Evolutionary conservation across 1,140 invertebrate genomes (phyloP), one percentile per base, ranked within the genome.

Genomic region (Armadillidium nasatum): DNA sequence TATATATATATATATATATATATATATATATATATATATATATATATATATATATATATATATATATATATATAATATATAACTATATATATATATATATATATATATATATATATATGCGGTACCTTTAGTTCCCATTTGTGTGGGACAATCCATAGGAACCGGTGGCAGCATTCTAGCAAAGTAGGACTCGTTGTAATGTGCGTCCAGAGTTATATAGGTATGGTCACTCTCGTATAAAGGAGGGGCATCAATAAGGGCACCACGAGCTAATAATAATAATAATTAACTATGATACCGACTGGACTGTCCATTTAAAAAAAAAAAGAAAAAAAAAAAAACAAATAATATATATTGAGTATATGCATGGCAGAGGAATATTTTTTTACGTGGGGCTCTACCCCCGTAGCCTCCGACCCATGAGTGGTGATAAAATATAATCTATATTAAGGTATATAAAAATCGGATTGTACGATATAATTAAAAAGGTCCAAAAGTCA

Each of bases 111-210:
- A 0, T 11, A 22, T 50, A 44, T 19, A 73, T 19, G 13, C 19
- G n/a, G 68, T 15, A 70, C 79, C 82, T 13, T 67, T 72, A 19
- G 83, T 81, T 9, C 85, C 85, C 83, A 86, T 83, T 7, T 85
- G 85, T 15, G 85, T 86, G 0, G 85, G 85, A 68, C 85, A 86
- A 54, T 86, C 81, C 33, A 76, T 68, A 7, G 85, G 85, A 0
- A 86, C 83, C 0, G 85, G 84, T 0, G 85, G 85, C 15, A 86
- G 79, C 46, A 82, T 82, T 4, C 85, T 79, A 2, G 84, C 82
- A 71, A 83, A 86, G 19, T 82, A 82, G n/a, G 83, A 82, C 11
- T 73, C 71, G 80, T 86, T 86, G 79, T 74, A 83, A 70, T 83
- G 81, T 3, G 84, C 82, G n/a, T 85, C 83, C 19, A 85, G 75